phyloP scores from a whole-genome alignment of 1,140 invertebrate genomes.

The Lasaia peninsularis region DNA sequence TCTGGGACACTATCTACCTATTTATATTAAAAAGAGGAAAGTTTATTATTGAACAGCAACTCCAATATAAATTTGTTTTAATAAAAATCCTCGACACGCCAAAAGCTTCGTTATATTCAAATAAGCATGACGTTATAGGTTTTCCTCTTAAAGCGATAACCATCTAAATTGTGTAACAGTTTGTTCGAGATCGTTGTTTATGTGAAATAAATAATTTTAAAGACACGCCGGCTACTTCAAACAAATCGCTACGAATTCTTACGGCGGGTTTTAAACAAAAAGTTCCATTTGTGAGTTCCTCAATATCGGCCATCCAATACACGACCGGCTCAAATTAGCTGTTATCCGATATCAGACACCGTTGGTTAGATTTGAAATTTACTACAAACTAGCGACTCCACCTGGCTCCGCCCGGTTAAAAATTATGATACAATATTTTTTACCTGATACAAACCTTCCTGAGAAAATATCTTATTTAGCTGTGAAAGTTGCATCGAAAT shows the following conservation, averaged over 20 bases:
- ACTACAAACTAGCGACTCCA: neutral
- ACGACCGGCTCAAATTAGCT: neutral
- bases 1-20: too few species aligned
- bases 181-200: slow-evolving; percentile 9
- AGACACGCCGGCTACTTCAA: slow-evolving; percentile 5
- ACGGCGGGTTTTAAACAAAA: slow-evolving; percentile 3
- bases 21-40: too few species aligned
- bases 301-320: neutral
- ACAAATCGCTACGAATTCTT: slow-evolving; percentile 3
- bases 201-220: slow-evolving; percentile 11
- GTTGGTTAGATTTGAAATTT: neutral
- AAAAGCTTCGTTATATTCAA: slow-evolving; percentile 18
- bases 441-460: too few species aligned
- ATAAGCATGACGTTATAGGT: slow-evolving; percentile 17
- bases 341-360: neutral
- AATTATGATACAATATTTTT: too few species aligned
- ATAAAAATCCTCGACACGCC: slow-evolving; percentile 29
- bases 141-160: slow-evolving; percentile 3
- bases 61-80: too few species aligned
- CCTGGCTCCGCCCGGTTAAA: too few species aligned
- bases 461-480: too few species aligned
- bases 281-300: neutral
- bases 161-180: slow-evolving; percentile 1
- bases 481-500: too few species aligned
- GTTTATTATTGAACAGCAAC: too few species aligned